Base-by-base conservation (phyloP, 1,140 invertebrate species). In the Stenopsyche tienmushanensis region DNA sequence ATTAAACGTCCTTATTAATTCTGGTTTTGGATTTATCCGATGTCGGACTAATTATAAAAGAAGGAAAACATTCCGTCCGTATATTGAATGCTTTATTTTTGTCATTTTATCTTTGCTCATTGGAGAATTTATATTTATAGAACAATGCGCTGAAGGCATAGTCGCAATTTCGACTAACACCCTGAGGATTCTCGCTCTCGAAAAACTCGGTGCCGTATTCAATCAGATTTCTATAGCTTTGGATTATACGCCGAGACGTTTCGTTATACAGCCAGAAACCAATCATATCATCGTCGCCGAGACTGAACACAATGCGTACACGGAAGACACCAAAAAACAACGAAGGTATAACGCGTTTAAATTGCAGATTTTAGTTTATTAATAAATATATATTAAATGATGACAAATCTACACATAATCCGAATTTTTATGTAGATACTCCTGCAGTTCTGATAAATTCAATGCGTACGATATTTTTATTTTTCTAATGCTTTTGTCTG, bases 121-220 rank as follows among this genome's bases (percentile, higher is more conserved):
- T 26, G 8, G 5, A n/a, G n/a, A n/a, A 41, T 57, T 34, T 70
- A 59, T 75, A 58, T 77, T 81, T 70, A 74, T 80, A 64, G 97
- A 99, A 79, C 97, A 99, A 78, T 99, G 97, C 84, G 94, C 96
- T 0, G 98, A 99, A 80, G 98, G 97, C 69, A 97, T 99, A 70
- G 98, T 99, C 5, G 97, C 98, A 0, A 99, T 99, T 77, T 97
- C 96, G 0, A 93, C 93, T 0, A 99, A 99, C 73, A 99, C 97
- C 0, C 81, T 99, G 23, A 86, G 96, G 69, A 99, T 99, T 85
- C 86, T 99, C 73, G 96, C 97, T 0, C 80, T 99, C 13, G 98
- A 99, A 78, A 99, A 99, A 78, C 80, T 99, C 0, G 98, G 98
- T 0, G 96, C 95, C 0, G 95, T 99, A 2, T 99, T 99, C 74